Conservation (phyloP, 2,113 vertebrate genomes). For the Mormyrus lacerda region DNA sequence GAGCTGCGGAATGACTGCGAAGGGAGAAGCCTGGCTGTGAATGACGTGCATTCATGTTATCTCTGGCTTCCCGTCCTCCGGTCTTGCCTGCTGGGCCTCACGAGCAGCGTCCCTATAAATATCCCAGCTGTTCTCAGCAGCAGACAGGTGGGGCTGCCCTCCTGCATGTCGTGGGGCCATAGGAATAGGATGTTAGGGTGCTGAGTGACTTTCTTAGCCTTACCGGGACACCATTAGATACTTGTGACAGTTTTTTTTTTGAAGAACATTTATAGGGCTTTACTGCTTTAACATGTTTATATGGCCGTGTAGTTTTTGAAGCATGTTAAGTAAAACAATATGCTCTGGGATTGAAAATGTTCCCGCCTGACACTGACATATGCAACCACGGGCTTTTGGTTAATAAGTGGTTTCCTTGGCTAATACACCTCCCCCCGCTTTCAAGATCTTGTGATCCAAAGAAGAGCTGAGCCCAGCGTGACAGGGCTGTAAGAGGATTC, state of each 20-base stretch:
- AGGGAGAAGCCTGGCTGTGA: conserved; percentile 17
- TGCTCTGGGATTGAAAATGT: background rate
- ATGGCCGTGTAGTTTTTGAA: background rate
- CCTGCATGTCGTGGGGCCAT: background rate
- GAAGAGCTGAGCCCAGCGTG: background rate
- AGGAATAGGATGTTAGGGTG: background rate
- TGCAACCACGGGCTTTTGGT: background rate
- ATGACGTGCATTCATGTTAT: conserved; percentile 25
- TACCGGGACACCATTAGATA: background rate
- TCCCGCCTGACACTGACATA: background rate
- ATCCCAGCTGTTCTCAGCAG: conserved; percentile 41
- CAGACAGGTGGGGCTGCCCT: conserved; percentile 37
- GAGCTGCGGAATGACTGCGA: conserved; percentile 20
- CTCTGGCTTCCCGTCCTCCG: conserved; percentile 30
- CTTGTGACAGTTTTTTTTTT: background rate
- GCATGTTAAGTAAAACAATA: background rate
- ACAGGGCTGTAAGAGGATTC: background rate
- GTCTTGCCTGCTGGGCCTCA: conserved; percentile 15
- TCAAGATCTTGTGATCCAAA: background rate
- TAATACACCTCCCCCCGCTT: background rate
- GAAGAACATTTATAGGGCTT: background rate
- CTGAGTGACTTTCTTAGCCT: background rate
- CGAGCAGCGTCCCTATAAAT: conserved; percentile 54
- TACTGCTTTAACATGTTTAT: background rate
- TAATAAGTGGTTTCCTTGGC: background rate